Evolutionary conservation across 1,140 invertebrate genomes (phyloP), one percentile per base, ranked within the genome.

Genomic region (Ptiloglossa arizonensis): DNA sequence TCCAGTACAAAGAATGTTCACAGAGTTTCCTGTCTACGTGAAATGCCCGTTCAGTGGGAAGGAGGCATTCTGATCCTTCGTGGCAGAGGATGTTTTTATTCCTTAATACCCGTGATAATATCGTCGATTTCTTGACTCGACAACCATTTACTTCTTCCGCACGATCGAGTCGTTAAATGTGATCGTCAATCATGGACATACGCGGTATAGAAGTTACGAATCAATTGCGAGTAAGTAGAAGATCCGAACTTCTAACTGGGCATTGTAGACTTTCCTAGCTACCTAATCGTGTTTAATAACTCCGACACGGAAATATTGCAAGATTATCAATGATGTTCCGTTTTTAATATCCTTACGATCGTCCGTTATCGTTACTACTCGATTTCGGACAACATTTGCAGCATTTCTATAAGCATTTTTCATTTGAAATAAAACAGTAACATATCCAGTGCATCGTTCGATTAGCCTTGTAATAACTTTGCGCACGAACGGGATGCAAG

Each of bases 191-290:
- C 44, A 92, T 92, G 91, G 91, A 92, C 80, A 89, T 91, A 54
- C 89, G 91, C 56, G 91, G 91, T 13, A 88, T 92, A 35, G 91
- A 92, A 86, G 90, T 92, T 41, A 92, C 91, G 17, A 92, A 92
- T 88, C 91, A 92, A 74, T 86, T 92, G 8, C 87, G 91, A 82
- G 91, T 92, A 87, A 84, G 81, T 83, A 17, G 48, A 46, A 4
- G 44, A 38, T 76, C 27, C 6, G 8, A 0, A 5, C 13, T 69
- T 59, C 59, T 59, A 59, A 22, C 13, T 41, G 24, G 44, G 15
- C 59, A 3, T 56, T 19, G 0, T 71, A 44, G 5, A 38, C 4
- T 24, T 44, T 60, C 19, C 29, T 17, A 48, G 0, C 2, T 52
- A 46, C 17, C 17, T n/a, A n/a, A 29, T 35, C 56, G 38, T 46